phyloP scores from a whole-genome alignment of 2,888 invertebrate species.

The Cryptosula pallasiana region DNA sequence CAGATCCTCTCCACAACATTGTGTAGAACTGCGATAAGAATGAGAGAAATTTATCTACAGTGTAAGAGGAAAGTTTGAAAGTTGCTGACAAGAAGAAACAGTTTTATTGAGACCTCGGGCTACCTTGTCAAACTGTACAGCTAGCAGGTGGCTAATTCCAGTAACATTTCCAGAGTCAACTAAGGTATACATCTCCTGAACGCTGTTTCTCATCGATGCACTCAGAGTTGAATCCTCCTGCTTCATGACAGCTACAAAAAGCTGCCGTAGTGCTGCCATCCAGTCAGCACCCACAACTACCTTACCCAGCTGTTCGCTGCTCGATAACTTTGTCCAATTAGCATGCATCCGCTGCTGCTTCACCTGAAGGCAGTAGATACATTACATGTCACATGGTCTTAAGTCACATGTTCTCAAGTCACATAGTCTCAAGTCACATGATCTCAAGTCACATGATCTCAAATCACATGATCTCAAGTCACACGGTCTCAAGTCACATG shows the following conservation, averaged over 20 bases:
- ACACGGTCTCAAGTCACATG: too few species aligned
- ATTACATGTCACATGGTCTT: neutral
- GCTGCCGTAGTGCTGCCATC: neutral
- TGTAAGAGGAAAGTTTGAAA: neutral
- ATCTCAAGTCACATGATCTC: neutral
- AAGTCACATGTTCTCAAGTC: too few species aligned
- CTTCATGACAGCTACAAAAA: neutral
- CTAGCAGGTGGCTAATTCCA: neutral
- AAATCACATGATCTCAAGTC: neutral
- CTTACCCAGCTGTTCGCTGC: neutral
- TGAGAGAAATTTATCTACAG: too few species aligned
- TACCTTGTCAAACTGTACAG: neutral
- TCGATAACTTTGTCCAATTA: neutral
- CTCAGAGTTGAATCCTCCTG: neutral
- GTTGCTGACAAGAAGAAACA: neutral
- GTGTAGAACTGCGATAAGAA: neutral
- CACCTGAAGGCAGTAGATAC: neutral
- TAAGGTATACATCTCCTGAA: neutral
- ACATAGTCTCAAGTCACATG: too few species aligned
- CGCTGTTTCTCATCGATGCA: neutral
- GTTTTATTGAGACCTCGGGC: neutral
- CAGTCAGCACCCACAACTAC: neutral
- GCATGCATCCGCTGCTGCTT: neutral
- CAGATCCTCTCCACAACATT: neutral
- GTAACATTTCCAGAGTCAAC: neutral